Conservation (phyloP, 2,797 vertebrate genomes). For the Aulostomus chinensis region DNA sequence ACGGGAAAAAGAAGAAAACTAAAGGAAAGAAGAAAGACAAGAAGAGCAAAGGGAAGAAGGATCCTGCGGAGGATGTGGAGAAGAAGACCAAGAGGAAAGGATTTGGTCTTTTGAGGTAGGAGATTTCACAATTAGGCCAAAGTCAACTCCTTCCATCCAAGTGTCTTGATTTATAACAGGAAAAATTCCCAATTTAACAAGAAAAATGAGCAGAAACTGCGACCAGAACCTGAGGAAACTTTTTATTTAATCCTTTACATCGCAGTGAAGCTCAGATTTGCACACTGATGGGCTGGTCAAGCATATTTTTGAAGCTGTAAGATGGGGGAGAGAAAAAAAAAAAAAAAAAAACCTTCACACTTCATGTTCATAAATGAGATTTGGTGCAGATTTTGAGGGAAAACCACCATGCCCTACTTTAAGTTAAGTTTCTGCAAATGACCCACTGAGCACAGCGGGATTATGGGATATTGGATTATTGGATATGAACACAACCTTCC, state of each 20-base stretch:
- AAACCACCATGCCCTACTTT: slow-evolving; percentile 28
- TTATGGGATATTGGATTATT: slow-evolving; percentile 57
- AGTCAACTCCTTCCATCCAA: too few species aligned
- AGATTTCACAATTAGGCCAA: too few species aligned
- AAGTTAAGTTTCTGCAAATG: slow-evolving; percentile 51
- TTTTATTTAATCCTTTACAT: too few species aligned
- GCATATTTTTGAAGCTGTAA: neutral
- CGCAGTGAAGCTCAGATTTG: too few species aligned
- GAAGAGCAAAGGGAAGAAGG: slow-evolving; percentile 83
- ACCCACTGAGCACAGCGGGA: slow-evolving; percentile 35
- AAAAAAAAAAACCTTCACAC: too few species aligned
- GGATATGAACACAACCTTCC: slow-evolving; percentile 47
- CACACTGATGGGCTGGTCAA: too few species aligned
- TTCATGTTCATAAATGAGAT: too few species aligned
- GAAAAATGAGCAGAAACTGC: too few species aligned
- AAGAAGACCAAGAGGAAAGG: slow-evolving; percentile 92
- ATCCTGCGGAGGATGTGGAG: slow-evolving; percentile 84
- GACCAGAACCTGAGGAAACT: too few species aligned
- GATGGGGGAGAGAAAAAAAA: too few species aligned
- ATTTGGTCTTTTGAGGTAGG: slow-evolving; percentile 90
- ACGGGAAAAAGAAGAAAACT: slow-evolving; percentile 69
- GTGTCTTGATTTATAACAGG: too few species aligned
- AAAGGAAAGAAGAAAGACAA: slow-evolving; percentile 70
- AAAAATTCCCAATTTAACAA: too few species aligned
- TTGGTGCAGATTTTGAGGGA: slow-evolving; percentile 17